These are phyloP conservation scores for Tricholaema leucomelas DNA, from an alignment of 2,113 vertebrate species.

Conservation along the genomic window DNA sequence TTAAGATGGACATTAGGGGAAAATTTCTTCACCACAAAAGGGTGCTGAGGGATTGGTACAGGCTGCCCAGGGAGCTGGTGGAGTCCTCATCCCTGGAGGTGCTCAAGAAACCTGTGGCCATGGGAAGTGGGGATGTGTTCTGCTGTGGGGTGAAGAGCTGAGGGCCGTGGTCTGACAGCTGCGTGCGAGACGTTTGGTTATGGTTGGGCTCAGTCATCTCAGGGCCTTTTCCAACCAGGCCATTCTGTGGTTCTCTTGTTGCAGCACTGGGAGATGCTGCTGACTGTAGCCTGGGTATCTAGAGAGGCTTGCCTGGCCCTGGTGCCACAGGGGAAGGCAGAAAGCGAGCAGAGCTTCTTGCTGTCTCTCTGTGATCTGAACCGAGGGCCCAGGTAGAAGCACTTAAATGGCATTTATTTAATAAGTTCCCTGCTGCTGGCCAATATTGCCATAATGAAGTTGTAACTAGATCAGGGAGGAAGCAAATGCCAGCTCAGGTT, in stretches of 20 bases:
- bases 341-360: not conserved
- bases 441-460: constrained; percentile 75
- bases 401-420: constrained; percentile 74
- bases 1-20: too few species aligned
- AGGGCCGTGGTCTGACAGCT: too few species aligned
- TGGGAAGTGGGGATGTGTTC: too few species aligned
- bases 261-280: not conserved
- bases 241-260: not conserved
- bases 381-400: constrained; percentile 40
- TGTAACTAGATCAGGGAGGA: constrained; percentile 70
- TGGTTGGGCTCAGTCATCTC: too few species aligned
- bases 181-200: too few species aligned
- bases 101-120: too few species aligned
- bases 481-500: constrained; percentile 60
- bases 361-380: not conserved
- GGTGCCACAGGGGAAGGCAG: not conserved
- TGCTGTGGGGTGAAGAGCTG: too few species aligned
- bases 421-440: constrained; percentile 69
- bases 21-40: too few species aligned
- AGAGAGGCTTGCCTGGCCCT: not conserved
- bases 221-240: too few species aligned
- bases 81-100: too few species aligned
- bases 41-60: too few species aligned
- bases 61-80: too few species aligned
- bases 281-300: not conserved